Base-by-base conservation (phyloP, 2,113 vertebrate genomes). In the Macrotus californicus region DNA sequence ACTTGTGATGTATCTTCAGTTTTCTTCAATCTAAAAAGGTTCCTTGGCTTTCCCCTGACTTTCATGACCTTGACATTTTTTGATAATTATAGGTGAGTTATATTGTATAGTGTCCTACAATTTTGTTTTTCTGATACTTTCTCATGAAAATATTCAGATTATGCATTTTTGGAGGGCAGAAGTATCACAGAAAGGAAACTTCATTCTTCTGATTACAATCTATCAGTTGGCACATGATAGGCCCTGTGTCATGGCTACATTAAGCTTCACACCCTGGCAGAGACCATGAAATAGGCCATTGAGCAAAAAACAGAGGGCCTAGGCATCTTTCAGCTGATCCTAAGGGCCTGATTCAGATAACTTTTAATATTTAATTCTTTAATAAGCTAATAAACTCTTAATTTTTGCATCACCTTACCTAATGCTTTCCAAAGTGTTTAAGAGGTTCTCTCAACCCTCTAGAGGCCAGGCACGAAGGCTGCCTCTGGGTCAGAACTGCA, bases 401-500 rank as follows among this genome's bases (percentile, higher is more conserved):
- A 43, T 36, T 43, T 82, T 59, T 29, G 39, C 41, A 54, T 70
- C 64, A 79, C 31, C n/a, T 70, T 43, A 79, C 36, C n/a, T n/a
- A 59, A 41, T 64, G 54, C 9, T 66, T 76, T 94, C 81, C n/a
- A 80, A 96, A 86, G 67, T 93, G 50, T 52, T 87, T 83, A 43
- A 70, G 4, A 97, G 96, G 81, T 96, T 96, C 36, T 93, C 5
- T 88, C 64, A 70, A 75, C 67, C 22, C 81, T 9, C 50, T 79
- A 69, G 86, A 94, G 82, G 5, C 12, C 29, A 88, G 48, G 52
- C 26, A 91, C 59, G 84, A 87, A 97, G 43, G 22, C 83, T 81
- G 85, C 69, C 13, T 70, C n/a, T 94, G 18, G 10, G 87, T 96
- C 88, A 96, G 93, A 94, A 67, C 16, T 67, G 84, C 85, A 61